Evolutionary conservation across 2,888 invertebrate genomes (phyloP), one percentile per base, ranked within the genome.

Genomic region (Ypsolopha scabrella): DNA sequence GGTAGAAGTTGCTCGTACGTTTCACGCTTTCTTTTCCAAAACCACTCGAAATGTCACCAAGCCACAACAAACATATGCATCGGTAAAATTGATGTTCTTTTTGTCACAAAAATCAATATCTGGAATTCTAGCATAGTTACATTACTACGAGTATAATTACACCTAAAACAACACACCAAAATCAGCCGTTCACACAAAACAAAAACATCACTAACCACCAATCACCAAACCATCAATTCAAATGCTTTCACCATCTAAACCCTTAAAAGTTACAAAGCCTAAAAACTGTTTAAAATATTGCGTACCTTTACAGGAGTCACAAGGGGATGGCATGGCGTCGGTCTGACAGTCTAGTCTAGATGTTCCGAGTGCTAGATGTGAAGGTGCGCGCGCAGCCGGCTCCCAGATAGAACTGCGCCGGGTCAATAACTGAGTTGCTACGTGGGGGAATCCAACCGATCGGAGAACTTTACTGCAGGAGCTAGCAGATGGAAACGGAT

Each of bases 361-460:
- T n/a, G 33, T 54, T 58, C 50, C 57, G 59, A 53, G 56, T 56
- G 59, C 52, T 56, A 57, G 24, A 24, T 24, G 24, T 24, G 24
- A 24, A 24, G 62, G 64, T 70, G 75, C 78, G 75, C 79, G 80
- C 80, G 75, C 77, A 69, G 56, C 53, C 53, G 58, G 56, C 64
- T 58, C 57, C 56, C 65, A 56, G 63, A 63, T 61, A 63, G 61
- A 58, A 57, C 56, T 47, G 58, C 52, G 59, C 56, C 78, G 76
- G 85, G 82, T 85, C 85, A 82, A 85, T 85, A 85, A 82, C 85
- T 83, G 82, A 72, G 73, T 59, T 63, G 14, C 59, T 60, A 62
- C 66, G 70, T 64, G 72, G 73, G 77, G 77, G 75, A 70, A 75
- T 75, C 73, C 63, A 65, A 62, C 35, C 68, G 71, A 71, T 72